Evolutionary conservation across 2,888 invertebrate genomes (phyloP), one percentile per base, ranked within the genome.

Genomic region (Chironomus tentans): DNA sequence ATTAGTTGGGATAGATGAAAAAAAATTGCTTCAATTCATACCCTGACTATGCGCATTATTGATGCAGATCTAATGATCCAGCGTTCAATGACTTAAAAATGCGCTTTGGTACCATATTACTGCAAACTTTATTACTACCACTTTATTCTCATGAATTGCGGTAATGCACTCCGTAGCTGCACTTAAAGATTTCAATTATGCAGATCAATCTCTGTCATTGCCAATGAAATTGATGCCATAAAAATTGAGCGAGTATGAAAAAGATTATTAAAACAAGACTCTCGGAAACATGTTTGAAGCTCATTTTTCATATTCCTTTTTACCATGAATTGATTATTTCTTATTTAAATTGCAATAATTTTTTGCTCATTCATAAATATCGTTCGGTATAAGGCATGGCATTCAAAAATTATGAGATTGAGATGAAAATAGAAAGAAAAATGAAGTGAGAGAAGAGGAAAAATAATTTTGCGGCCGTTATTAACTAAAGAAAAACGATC

Each of bases 151-250:
- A 38, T 38, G 38, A 38, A 38, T 10, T 38, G 38, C 10, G 38
- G 38, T 38, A 38, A 38, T 38, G 38, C 38, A 38, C 38, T 38
- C 38, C 38, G 10, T 38, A 38, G 10, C 38, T 68, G 68, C 68
- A 68, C 28, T 68, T 68, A 24, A 38, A 70, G 24, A 18, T 71
- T 38, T 68, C 38, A 68, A 68, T 28, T 50, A 71, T 71, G 56
- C 71, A 71, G 48, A 71, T 71, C 71, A 71, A 71, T 71, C 71
- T 71, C 65, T 65, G 65, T 22, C 65, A 65, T 38, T 38, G 38
- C 38, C 38, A 56, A 56, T 56, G 56, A 56, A 56, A 56, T 56
- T 56, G 56, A 56, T 56, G 56, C 56, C 56, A 38, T 38, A 38
- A 56, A 56, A 15, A 56, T 10, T 56, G 56, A 15, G 56, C 56